Evolutionary conservation across 1,140 invertebrate species (phyloP).

Genomic region (Thalassaphorura encarpata): DNA sequence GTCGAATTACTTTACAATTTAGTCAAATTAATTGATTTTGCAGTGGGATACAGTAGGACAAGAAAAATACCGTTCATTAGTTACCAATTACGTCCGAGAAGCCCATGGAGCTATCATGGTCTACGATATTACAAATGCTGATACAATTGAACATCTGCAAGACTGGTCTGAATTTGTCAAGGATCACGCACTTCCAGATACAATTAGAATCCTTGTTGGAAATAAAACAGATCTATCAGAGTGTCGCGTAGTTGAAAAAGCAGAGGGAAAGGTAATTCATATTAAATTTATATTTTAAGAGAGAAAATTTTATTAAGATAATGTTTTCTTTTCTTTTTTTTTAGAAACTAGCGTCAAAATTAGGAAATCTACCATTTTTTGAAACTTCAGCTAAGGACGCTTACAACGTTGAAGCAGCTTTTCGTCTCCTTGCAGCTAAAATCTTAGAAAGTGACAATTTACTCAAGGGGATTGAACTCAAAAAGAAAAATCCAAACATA

Average conservation of each 20-base stretch:
- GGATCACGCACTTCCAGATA: slow-evolving; percentile 73
- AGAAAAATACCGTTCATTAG: slow-evolving; percentile 84
- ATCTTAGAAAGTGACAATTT: slow-evolving; percentile 25
- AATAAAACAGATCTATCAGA: slow-evolving; percentile 43
- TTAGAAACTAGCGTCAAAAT: slow-evolving; percentile 58
- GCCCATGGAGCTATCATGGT: slow-evolving; percentile 84
- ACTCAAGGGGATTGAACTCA: slow-evolving; percentile 16
- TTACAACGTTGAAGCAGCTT: slow-evolving; percentile 51
- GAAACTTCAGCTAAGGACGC: slow-evolving; percentile 79
- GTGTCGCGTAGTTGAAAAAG: slow-evolving; percentile 36
- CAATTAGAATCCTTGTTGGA: slow-evolving; percentile 81
- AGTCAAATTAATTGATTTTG: neutral
- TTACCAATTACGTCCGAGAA: slow-evolving; percentile 88
- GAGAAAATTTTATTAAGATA: too few species aligned
- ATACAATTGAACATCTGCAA: slow-evolving; percentile 53
- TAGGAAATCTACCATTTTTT: slow-evolving; percentile 75
- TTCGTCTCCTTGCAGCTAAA: slow-evolving; percentile 58
- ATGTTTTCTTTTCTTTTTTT: neutral
- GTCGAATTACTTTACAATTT: neutral
- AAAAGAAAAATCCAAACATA: slow-evolving; percentile 16
- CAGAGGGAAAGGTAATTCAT: slow-evolving; percentile 35
- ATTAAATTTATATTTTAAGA: neutral
- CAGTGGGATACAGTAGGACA: slow-evolving; percentile 47
- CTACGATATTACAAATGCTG: slow-evolving; percentile 85
- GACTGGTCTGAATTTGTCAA: slow-evolving; percentile 79